A percentile compares a stretch with the other conserved stretches of the same genome.
These are phyloP conservation scores for Falco berigora DNA, from an alignment of 2,797 vertebrate species.

Conservation along the genomic window DNA sequence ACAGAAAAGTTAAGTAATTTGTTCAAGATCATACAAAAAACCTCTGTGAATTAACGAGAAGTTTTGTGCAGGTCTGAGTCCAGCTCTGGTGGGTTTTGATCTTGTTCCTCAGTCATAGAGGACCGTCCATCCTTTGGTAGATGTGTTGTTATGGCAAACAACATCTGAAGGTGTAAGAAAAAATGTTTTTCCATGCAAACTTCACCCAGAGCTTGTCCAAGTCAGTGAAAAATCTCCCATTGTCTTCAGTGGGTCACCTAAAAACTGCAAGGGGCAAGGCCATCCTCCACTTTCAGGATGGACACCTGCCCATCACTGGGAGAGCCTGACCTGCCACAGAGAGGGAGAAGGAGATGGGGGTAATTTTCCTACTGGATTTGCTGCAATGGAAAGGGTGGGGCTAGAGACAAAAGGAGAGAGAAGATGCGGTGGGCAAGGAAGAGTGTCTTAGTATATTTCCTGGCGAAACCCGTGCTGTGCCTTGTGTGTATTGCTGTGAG, in stretches of 20 bases:
- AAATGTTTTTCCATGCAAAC: not conserved
- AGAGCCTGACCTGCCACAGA: not conserved
- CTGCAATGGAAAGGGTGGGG: not conserved
- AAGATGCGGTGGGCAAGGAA: not conserved
- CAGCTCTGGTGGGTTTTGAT: not conserved
- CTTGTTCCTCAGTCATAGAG: not conserved
- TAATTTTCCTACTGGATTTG: not conserved
- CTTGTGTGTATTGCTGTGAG: not conserved
- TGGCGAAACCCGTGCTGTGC: not conserved
- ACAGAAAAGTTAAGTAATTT: not conserved
- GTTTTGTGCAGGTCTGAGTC: not conserved
- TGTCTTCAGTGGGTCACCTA: not conserved
- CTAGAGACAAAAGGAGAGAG: not conserved
- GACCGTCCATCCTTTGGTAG: not conserved
- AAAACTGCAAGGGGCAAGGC: not conserved
- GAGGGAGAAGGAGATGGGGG: not conserved
- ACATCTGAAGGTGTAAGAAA: not conserved
- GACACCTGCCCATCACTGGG: not conserved
- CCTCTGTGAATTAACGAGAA: not conserved
- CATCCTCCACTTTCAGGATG: rapidly evolving
- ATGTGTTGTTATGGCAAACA: not conserved
- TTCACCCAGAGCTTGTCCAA: not conserved
- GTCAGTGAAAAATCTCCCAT: not conserved
- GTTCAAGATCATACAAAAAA: not conserved
- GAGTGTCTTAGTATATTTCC: not conserved